These are phyloP conservation scores for Leptarthrus brevirostris DNA, from an alignment of 2,888 invertebrate genomes.

Conservation along the genomic window DNA sequence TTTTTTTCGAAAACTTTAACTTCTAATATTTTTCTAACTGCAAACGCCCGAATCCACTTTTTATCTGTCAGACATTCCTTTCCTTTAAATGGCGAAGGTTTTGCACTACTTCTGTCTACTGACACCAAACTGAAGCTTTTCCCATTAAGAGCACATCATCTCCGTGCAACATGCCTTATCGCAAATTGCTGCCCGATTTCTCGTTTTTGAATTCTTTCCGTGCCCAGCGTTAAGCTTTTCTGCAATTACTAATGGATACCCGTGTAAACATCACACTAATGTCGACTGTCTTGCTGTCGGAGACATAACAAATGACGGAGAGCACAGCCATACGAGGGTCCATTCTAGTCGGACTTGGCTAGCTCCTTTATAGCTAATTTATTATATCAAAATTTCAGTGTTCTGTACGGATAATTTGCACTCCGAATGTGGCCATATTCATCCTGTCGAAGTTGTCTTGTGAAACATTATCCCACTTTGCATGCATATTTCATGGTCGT, in stretches of 20 bases:
- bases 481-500: slow-evolving; percentile 40
- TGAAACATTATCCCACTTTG: slow-evolving; percentile 15
- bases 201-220: slow-evolving; percentile 30
- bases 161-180: slow-evolving; percentile 22
- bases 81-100: too few species aligned
- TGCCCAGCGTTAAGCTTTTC: background rate
- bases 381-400: background rate
- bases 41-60: too few species aligned
- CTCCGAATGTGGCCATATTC: background rate
- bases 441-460: slow-evolving; percentile 39
- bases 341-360: background rate
- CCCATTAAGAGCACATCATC: slow-evolving; percentile 27
- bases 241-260: slow-evolving; percentile 31
- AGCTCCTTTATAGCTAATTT: slow-evolving; percentile 24
- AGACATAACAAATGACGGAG: slow-evolving; percentile 21
- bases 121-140: slow-evolving; percentile 4
- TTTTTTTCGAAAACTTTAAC: too few species aligned
- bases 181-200: slow-evolving; percentile 40
- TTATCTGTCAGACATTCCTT: too few species aligned
- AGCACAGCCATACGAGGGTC: slow-evolving; percentile 5
- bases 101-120: background rate
- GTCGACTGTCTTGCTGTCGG: slow-evolving; percentile 30
- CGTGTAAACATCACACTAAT: slow-evolving; percentile 31
- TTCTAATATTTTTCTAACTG: too few species aligned
- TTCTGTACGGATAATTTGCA: slow-evolving; percentile 14